Conservation (phyloP, 2,888 invertebrate species). For the Venusia cambrica region DNA sequence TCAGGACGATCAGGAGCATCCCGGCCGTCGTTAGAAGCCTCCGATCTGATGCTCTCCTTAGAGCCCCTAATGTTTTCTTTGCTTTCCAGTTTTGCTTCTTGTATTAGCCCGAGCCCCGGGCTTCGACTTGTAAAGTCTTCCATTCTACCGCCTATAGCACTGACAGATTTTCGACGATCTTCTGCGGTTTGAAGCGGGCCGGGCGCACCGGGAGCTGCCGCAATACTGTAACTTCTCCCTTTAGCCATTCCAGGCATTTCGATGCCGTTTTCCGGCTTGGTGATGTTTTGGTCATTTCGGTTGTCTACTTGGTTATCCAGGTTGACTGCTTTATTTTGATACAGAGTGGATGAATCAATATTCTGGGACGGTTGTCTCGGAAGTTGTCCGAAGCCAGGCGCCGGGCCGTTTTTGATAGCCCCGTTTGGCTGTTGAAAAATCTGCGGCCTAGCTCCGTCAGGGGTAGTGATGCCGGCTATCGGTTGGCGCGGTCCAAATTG, state of each 20-base stretch:
- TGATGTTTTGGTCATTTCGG: constrained; percentile 53
- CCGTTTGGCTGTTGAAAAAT: constrained; percentile 52
- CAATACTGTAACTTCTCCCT: constrained; percentile 78
- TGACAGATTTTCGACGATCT: constrained; percentile 74
- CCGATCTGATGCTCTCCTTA: constrained; percentile 67
- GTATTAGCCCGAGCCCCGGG: constrained; percentile 69
- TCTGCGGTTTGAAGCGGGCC: constrained; percentile 70
- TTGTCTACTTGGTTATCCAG: constrained; percentile 65
- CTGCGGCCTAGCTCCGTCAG: constrained; percentile 55
- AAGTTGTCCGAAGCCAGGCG: constrained; percentile 42
- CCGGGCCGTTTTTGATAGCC: constrained; percentile 48
- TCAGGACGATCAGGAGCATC: constrained; percentile 64
- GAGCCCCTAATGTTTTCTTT: constrained; percentile 67
- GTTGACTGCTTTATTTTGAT: constrained; percentile 65
- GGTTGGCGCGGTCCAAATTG: constrained; percentile 76
- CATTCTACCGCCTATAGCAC: constrained; percentile 65
- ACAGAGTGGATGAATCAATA: constrained; percentile 53
- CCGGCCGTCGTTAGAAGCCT: constrained; percentile 52
- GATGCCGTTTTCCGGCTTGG: constrained; percentile 59
- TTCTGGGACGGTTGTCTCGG: constrained; percentile 70
- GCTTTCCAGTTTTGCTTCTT: constrained; percentile 68
- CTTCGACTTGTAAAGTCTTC: constrained; percentile 62
- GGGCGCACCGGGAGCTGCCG: constrained; percentile 71
- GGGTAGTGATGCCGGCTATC: constrained; percentile 52
- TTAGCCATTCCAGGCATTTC: constrained; percentile 69